Conservation (phyloP, 2,888 invertebrate species). For the Entomobrya multifasciata region DNA sequence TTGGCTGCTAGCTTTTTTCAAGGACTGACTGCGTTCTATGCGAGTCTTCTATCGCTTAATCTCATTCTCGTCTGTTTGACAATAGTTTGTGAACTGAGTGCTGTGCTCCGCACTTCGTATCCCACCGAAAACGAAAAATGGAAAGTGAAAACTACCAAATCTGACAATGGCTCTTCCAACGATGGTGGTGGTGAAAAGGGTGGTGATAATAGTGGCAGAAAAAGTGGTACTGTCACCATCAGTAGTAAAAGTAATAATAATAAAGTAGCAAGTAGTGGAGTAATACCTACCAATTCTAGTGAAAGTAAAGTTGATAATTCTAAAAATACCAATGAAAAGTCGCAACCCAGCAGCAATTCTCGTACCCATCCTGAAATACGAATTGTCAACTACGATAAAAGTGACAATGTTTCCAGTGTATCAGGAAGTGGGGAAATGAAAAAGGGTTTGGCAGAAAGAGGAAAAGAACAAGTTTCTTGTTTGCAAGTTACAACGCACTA, state of each 20-base stretch:
- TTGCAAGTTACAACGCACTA: neutral
- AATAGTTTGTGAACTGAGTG: slow-evolving; percentile 49
- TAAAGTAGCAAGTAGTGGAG: slow-evolving; percentile 22
- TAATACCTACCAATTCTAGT: neutral
- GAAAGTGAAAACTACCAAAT: neutral
- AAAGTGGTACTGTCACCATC: no score
- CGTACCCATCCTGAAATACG: slow-evolving; percentile 48
- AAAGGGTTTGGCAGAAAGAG: slow-evolving; percentile 5
- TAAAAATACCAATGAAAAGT: slow-evolving; percentile 32
- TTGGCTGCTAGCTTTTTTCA: slow-evolving; percentile 61
- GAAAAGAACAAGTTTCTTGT: slow-evolving; percentile 21
- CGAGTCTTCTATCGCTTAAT: slow-evolving; percentile 62
- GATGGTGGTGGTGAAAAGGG: neutral
- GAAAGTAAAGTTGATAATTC: slow-evolving; percentile 51
- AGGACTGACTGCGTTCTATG: slow-evolving; percentile 65
- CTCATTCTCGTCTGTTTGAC: slow-evolving; percentile 65
- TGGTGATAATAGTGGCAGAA: neutral
- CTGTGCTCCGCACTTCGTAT: slow-evolving; percentile 46
- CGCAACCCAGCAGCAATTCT: neutral
- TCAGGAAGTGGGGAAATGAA: slow-evolving; percentile 30
- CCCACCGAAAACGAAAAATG: neutral
- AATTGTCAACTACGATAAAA: slow-evolving; percentile 64
- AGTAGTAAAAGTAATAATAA: neutral
- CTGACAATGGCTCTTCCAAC: neutral
- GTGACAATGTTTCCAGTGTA: slow-evolving; percentile 13